Base-by-base conservation (phyloP, 2,797 vertebrate genomes). In the Ambastaia sidthimunki region DNA sequence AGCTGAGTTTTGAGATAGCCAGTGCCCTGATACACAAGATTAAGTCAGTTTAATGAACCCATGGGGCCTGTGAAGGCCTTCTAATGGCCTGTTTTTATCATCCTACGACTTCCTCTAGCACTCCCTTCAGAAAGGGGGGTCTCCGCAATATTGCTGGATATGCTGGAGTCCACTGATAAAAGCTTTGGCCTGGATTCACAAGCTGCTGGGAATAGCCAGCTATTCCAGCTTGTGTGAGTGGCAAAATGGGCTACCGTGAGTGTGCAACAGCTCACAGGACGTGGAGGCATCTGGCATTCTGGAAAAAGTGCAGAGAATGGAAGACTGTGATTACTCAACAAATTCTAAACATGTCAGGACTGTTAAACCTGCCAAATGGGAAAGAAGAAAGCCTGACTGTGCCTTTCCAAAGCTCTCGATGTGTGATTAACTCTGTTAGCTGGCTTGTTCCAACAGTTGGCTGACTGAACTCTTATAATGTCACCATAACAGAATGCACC, bases 81-180 rank as follows among this genome's bases (percentile, higher is more conserved):
- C 88, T 93, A 94, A 93, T 93, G 91, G 91, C 89, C 89, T 89
- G 85, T 93, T 93, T 90, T 94, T 94, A 94, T 93, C 93, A 93
- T 93, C 92, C 92, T 93, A 93, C 91, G 90, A 94, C 92, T 95
- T 95, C 93, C 94, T 93, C 91, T 90, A 87, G 92, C 91, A 89
- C 90, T 87, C 89, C 91, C 94, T 92, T 91, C 87, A 87, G 93
- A 93, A 93, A 94, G 88, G 89, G 41, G 87, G 87, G 87, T 44
- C 87, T 89, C 83, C 87, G 75, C 85, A 91, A 86, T 86, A 89
- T 90, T 90, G 90, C 89, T 92, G 90, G 89, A 94, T 89, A 89
- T 90, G 90, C 89, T 92, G 90, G 89, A 94, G 89, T 85, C 87
- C 89, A 89, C 89, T 92, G 93, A 94, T 94, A 94, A 95, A 93